Base-by-base conservation (phyloP, 2,797 vertebrate genomes). In the Hephaestus fuliginosus region DNA sequence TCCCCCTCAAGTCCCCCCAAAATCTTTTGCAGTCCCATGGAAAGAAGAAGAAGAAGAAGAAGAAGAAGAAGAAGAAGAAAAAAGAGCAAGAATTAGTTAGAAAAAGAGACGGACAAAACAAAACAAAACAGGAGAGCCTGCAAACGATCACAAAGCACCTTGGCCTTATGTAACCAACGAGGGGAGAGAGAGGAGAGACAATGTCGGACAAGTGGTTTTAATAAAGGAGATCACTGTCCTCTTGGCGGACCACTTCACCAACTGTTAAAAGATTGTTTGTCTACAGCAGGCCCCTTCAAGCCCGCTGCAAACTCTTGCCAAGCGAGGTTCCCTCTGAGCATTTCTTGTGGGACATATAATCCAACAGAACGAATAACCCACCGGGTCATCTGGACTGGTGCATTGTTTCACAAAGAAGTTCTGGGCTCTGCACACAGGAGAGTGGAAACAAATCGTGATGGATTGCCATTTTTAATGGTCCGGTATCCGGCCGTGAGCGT, bases 181-280 rank as follows among this genome's bases (percentile, higher is more conserved):
- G 81, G 70, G 69, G 78, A 74, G 82, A 85, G 82, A 86, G 83
- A 7, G 78, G 85, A 80, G 76, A 86, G 89, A 90, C 91, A 81
- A 85, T 81, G 91, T 80, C 20, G 75, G 86, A 92, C 94, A 91
- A 94, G 93, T 95, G 93, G 88, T 93, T 94, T 93, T 86, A 93
- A 94, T 94, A 94, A 95, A 93, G 76, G 86, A 91, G 89, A 93
- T 93, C 89, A 67, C 84, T 88, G 84, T 91, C 84, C 88, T 93
- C 93, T 94, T 92, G 43, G 81, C 33, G 91, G 89, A 92, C 88
- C 93, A 94, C 92, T 95, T 93, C 91, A 92, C 86, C 89, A 88
- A 90, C 91, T 92, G 92, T 89, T 92, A 86, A 92, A 89, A 82
- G 92, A 91, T 89, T 91, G 93, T 94, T 93, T 91, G 92, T 92